A percentile compares a stretch with the other conserved stretches of the same genome.
Conservation (phyloP, 2,888 invertebrate species). For the Drosophila basisetae region DNA sequence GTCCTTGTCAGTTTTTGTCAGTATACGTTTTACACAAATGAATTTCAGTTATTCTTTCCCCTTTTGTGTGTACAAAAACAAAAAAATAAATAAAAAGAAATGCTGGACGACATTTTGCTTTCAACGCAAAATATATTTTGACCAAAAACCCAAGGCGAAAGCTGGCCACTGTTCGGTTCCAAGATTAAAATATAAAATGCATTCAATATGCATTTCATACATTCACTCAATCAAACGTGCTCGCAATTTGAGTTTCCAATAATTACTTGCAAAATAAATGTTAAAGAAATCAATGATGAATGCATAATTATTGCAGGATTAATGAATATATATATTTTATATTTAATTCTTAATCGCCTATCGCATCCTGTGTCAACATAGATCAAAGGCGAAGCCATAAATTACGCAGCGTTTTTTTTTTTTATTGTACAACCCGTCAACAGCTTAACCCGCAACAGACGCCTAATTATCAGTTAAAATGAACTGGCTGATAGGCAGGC, state of each 20-base stretch:
- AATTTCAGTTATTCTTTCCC: slow-evolving; percentile 47
- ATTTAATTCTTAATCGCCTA: slow-evolving; percentile 36
- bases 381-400: slow-evolving; percentile 51
- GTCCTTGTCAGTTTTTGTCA: slow-evolving; percentile 44
- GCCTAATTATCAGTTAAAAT: slow-evolving; percentile 55
- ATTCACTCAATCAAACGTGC: background rate
- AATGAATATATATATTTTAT: slow-evolving; percentile 22
- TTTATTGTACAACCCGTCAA: slow-evolving; percentile 14
- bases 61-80: slow-evolving; percentile 9
- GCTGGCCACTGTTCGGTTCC: slow-evolving; percentile 26
- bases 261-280: background rate
- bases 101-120: slow-evolving; percentile 28
- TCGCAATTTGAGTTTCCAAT: background rate
- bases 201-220: slow-evolving; percentile 5
- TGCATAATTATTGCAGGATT: slow-evolving; percentile 18
- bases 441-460: slow-evolving; percentile 31
- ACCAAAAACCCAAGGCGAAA: slow-evolving; percentile 21
- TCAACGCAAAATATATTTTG: slow-evolving; percentile 41
- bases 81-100: slow-evolving; percentile 14
- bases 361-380: slow-evolving; percentile 23
- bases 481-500: slow-evolving; percentile 36
- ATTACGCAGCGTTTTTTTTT: slow-evolving; percentile 18
- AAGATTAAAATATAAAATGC: slow-evolving; percentile 41
- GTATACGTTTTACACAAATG: slow-evolving; percentile 79
- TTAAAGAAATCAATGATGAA: slow-evolving; percentile 1